Evolutionary conservation across 2,797 vertebrate species (phyloP).

Genomic region (Jordanella pulchra): DNA sequence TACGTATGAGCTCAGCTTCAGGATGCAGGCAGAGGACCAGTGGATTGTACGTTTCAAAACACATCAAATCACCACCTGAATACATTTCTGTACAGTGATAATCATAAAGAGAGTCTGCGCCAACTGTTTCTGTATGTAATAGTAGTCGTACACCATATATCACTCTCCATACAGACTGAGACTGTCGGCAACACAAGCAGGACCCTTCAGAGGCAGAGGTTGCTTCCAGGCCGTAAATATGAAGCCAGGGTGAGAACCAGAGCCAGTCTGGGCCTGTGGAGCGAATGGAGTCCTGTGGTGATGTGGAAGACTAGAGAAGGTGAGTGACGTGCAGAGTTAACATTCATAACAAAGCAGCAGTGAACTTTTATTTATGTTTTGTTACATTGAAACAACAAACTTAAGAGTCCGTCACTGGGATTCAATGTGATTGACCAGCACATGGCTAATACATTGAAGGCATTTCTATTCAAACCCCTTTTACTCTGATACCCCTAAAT

Average conservation of each 20-base stretch:
- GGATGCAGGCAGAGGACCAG: slow-evolving; percentile 43
- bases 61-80: not conserved
- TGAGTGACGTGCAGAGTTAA: slow-evolving; percentile 22
- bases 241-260: slow-evolving; percentile 70
- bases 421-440: too few species aligned
- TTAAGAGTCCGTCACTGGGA: too few species aligned
- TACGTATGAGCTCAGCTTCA: slow-evolving; percentile 75
- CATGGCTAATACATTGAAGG: too few species aligned
- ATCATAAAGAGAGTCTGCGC: too few species aligned
- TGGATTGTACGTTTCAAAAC: slow-evolving; percentile 70
- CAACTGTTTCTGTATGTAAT: not conserved
- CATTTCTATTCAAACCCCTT: too few species aligned
- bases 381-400: not conserved
- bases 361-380: not conserved
- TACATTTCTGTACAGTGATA: not conserved
- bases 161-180: slow-evolving; percentile 45
- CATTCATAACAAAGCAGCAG: too few species aligned
- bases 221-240: slow-evolving; percentile 58
- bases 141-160: not conserved
- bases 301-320: slow-evolving; percentile 65
- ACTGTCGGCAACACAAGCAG: slow-evolving; percentile 26
- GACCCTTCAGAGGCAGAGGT: slow-evolving; percentile 38
- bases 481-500: too few species aligned
- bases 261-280: slow-evolving; percentile 67
- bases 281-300: slow-evolving; percentile 74